Conservation (phyloP, 2,113 vertebrate genomes). For the Barnardius zonarius region DNA sequence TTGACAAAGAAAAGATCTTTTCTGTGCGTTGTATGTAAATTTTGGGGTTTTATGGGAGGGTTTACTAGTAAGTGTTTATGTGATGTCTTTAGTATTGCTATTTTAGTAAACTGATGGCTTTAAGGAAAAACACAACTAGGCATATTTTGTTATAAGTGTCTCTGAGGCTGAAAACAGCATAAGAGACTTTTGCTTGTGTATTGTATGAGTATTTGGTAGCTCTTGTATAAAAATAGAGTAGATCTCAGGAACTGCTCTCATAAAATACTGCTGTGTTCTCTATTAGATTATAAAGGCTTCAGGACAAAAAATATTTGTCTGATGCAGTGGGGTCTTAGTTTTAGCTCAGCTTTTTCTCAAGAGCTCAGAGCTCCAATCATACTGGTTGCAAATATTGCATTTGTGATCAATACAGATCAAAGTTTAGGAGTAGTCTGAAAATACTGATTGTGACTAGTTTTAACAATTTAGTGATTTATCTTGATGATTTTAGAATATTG, state of each 20-base stretch:
- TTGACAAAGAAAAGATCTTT: neutral
- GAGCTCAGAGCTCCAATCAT: neutral
- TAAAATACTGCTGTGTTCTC: neutral
- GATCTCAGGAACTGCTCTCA: neutral
- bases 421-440: neutral
- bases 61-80: neutral
- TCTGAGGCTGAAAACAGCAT: neutral
- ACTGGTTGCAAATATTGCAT: neutral
- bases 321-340: neutral
- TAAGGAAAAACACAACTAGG: neutral
- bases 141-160: neutral
- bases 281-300: neutral
- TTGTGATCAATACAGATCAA: neutral
- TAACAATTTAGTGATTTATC: neutral
- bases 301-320: neutral
- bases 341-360: neutral
- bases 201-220: neutral
- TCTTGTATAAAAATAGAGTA: neutral
- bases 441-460: neutral
- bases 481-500: neutral
- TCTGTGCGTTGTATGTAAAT: neutral
- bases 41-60: neutral
- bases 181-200: neutral
- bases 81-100: neutral
- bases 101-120: neutral